Percentiles rank a stretch among this genome's conserved stretches.
Conservation (phyloP, 2,113 vertebrate species). For the sheep (Ovis aries) region ARS-UI_Ramb_v3.0 NC_056067.1:33276501-33277000, state of each 20-base stretch:
- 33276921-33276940: neutral
- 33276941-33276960: fast-evolving
- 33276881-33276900: neutral
- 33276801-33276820: fast-evolving
- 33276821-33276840: no score
- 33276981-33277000: neutral
- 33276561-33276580: constrained; percentile 82
- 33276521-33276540: constrained; percentile 85
- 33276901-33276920: neutral
- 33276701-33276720: constrained; percentile 85
- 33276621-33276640: constrained; percentile 82
- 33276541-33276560: constrained; percentile 84
- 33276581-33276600: constrained; percentile 86
- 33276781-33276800: neutral
- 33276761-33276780: neutral
- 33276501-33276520: constrained; percentile 86
- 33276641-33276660: constrained; percentile 80
- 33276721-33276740: constrained; percentile 88
- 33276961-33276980: neutral
- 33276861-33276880: neutral
- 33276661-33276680: constrained; percentile 83
- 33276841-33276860: neutral
- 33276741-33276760: constrained; percentile 76
- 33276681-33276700: constrained; percentile 88
- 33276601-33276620: constrained; percentile 78